Base-by-base conservation (phyloP, 2,797 vertebrate genomes). In the Lutjanus argentimaculatus region DNA sequence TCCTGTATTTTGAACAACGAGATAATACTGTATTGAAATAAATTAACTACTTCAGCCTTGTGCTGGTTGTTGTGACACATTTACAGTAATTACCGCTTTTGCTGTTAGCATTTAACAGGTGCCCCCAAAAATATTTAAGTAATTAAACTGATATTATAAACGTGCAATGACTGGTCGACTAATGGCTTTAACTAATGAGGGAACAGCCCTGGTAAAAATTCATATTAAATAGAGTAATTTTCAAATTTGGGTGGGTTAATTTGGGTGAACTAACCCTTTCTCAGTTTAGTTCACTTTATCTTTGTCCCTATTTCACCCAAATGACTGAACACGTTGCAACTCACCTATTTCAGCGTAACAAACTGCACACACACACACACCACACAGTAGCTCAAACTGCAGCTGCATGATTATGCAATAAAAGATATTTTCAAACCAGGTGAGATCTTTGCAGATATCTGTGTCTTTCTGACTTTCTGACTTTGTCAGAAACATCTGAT, bases 241-340 rank as follows among this genome's bases (percentile, higher is more conserved):
- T 40, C 0, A 5, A 8, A 2, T 17, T 62, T 36, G 30, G 5
- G 15, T n/a, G 15, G 17, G 10, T 8, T 16, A 15, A 22, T 45
- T 45, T 53, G 48, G n/a, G 21, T 77, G 49, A 63, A 69, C 7
- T 48, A 42, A 70, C 42, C 67, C 58, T 19, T 63, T 9, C 55
- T 55, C 46, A 43, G 63, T 46, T 2, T 30, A 30, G 25, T 36
- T 36, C 30, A 66, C 56, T 51, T 62, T 48, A 53, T 13, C n/a
- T 64, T 63, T 77, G 58, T 53, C 43, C 68, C n/a, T 11, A 43
- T 70, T 69, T 83, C 53, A 15, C 52, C 46, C 14, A 64, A 53
- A 52, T 42, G 14, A 45, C 19, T 40, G 17, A 43, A 36, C 30
- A 36, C 4, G 30, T 36, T 56, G 49, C 56, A 61, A 59, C 17